phyloP scores from a whole-genome alignment of 2,113 vertebrate species.

The Ariopsis seemanni region DNA sequence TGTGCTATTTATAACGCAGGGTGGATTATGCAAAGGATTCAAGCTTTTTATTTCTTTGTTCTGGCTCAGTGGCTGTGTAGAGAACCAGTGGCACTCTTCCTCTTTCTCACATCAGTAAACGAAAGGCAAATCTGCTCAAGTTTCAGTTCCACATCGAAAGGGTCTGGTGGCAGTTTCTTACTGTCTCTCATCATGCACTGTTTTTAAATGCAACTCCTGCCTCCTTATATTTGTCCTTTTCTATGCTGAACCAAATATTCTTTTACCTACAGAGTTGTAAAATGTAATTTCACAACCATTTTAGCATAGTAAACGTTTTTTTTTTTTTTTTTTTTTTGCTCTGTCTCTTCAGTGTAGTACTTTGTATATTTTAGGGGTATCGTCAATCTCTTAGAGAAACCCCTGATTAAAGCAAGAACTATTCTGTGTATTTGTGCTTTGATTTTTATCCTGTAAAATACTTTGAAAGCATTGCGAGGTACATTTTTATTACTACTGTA shows the following conservation, averaged over 20 bases:
- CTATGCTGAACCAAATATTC: conserved; percentile 29
- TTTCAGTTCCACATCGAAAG: conserved; percentile 30
- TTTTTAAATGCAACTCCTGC: neutral
- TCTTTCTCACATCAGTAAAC: conserved; percentile 9
- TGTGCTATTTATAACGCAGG: conserved; percentile 67
- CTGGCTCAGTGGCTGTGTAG: neutral
- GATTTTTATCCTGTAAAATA: conserved; percentile 70
- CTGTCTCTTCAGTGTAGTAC: conserved; percentile 13
- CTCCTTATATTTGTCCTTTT: neutral
- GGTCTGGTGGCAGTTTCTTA: neutral
- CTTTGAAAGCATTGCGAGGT: conserved; percentile 69
- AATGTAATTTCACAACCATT: neutral
- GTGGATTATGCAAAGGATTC: conserved; percentile 66
- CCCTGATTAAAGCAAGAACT: conserved; percentile 70
- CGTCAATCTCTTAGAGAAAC: conserved; percentile 48
- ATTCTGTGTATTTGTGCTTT: conserved; percentile 79
- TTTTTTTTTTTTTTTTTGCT: neutral
- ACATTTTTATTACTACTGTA: conserved; percentile 69
- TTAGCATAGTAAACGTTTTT: neutral
- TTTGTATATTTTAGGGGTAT: conserved; percentile 52
- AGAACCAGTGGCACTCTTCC: conserved; percentile 3
- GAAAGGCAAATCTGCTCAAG: conserved; percentile 3
- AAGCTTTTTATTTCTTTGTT: conserved; percentile 12
- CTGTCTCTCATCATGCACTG: neutral
- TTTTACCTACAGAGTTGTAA: conserved; percentile 10